Evolutionary conservation across 2,113 vertebrate genomes (phyloP).

Genomic region (Nanorana parkeri): DNA sequence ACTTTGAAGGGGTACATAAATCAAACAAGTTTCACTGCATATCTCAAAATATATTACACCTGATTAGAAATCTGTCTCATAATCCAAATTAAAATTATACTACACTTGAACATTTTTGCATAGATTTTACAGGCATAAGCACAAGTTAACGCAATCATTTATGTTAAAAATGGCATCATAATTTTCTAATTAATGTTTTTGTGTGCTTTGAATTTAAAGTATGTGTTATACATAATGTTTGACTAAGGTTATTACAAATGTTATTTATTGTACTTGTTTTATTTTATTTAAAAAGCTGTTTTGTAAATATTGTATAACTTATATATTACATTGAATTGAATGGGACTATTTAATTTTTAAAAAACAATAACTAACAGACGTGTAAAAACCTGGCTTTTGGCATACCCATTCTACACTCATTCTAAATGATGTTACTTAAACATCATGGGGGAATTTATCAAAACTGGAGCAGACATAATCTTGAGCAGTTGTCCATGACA

Average conservation of each 20-base stretch:
- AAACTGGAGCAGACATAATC: too few relatives aligned
- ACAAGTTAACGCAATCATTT: conserved; percentile 12
- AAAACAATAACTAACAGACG: neutral
- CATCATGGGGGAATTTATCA: too few relatives aligned
- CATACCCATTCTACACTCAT: too few relatives aligned
- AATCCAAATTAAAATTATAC: conserved; percentile 40
- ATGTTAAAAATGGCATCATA: conserved; percentile 19
- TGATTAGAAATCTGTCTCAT: conserved; percentile 41
- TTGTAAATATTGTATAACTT: neutral
- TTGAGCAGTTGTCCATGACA: too few relatives aligned
- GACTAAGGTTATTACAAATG: neutral
- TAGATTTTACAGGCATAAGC: conserved; percentile 34
- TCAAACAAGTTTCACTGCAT: conserved; percentile 8
- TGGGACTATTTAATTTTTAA: neutral
- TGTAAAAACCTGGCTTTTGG: too few relatives aligned
- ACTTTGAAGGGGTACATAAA: conserved; percentile 4
- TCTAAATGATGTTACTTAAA: too few relatives aligned
- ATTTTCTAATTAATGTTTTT: conserved; percentile 43
- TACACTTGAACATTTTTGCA: conserved; percentile 37
- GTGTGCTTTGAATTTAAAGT: conserved; percentile 16
- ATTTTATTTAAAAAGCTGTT: neutral
- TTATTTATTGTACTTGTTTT: neutral
- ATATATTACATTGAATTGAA: neutral
- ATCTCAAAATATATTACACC: conserved; percentile 33
- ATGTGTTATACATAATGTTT: neutral